Conservation (phyloP, 2,797 vertebrate species). For the Molossus molossus region DNA sequence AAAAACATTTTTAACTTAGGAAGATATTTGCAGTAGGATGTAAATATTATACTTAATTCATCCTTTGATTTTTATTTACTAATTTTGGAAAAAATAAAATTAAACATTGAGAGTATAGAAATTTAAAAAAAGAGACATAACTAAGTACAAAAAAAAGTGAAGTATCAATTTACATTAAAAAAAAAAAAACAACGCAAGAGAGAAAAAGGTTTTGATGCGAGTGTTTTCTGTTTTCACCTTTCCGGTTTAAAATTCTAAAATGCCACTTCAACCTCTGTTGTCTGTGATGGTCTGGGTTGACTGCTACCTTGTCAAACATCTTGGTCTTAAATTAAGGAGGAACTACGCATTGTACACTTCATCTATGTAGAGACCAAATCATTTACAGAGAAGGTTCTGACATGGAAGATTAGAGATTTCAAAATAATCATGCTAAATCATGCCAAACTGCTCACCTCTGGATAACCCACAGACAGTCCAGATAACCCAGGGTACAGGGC, state of each 20-base stretch:
- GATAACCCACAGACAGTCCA: too few species aligned
- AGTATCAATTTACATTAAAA: conserved; percentile 25
- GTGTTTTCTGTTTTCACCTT: neutral
- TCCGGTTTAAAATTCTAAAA: conserved; percentile 60
- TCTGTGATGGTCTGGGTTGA: neutral
- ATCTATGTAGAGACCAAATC: neutral
- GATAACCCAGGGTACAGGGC: too few species aligned
- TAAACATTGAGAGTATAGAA: conserved; percentile 15
- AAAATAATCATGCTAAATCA: neutral
- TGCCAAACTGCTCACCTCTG: too few species aligned
- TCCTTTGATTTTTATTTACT: neutral
- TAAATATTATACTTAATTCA: conserved; percentile 16
- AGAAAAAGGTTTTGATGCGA: neutral
- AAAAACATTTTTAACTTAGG: conserved; percentile 31
- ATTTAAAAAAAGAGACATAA: conserved; percentile 7
- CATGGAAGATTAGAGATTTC: neutral
- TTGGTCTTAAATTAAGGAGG: conserved; percentile 34
- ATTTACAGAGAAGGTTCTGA: conserved; percentile 18
- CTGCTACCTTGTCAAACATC: neutral
- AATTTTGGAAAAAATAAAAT: conserved; percentile 69
- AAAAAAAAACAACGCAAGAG: neutral
- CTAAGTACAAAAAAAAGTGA: neutral
- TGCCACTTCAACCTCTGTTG: neutral
- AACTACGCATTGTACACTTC: neutral
- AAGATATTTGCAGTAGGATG: neutral